Evolutionary conservation across 23 tunicate genomes (phyloP), one percentile per base, ranked within the genome.

Genomic region (Clavelina lepadiformis): DNA sequence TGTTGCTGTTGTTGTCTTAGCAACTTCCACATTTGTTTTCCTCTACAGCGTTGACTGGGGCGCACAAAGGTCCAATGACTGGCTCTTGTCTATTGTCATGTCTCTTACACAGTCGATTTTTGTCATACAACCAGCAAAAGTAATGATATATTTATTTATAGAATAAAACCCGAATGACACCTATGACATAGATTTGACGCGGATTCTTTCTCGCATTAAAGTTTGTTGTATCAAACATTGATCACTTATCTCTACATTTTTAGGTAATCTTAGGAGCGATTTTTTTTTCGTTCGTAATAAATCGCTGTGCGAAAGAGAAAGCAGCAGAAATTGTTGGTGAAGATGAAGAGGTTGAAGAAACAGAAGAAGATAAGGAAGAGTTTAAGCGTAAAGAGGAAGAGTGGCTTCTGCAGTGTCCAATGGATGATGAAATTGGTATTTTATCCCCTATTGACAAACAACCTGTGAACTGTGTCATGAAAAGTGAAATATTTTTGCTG

Each of bases 31-130:
- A 45, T 82, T 84, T 33, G 93, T 84, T 3, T 84, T 84, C 64
- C 61, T 84, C 26, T 84, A 84, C 79, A 84, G 93, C 70, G 52
- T 84, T 31, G 82, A 78, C 36, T 84, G 93, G 93, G 93, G 93
- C 15, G 74, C 93, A 30, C 62, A 55, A 31, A 84, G 71, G 38
- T 54, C 93, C 32, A 70, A 68, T 35, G 83, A 76, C 24, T 84
- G 93, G 93, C 66, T 84, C 41, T 25, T 63, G 26, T 69, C 93
- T 0, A 84, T 84, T 13, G 21, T 84, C 0, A 21, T 84, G 33
- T 76, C 93, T 3, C 77, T 84, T 32, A 30, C 54, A 50, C 93
- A 84, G 49, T 84, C 93, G n/a, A 59, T 84, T 5, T 84, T 84
- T 63, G 57, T 84, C 18, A 76, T 84, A 25, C 93, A 84, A 41